Evolutionary conservation across 2,888 invertebrate species (phyloP).

Genomic region (Masnerella sp.): DNA sequence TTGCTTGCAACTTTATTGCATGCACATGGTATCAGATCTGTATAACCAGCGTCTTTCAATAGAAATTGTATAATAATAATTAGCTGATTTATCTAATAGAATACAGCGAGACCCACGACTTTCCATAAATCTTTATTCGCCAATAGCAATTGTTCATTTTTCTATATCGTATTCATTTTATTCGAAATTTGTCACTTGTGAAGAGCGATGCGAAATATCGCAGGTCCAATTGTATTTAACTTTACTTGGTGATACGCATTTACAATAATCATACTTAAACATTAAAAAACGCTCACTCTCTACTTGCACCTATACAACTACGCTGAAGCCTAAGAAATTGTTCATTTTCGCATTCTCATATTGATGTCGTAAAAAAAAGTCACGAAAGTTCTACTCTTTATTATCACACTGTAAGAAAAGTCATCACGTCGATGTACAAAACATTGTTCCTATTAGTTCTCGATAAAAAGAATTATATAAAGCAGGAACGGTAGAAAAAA

Average conservation of each 20-base stretch:
- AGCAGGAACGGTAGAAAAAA: slow-evolving; percentile 30
- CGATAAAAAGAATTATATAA: neutral
- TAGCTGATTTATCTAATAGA: slow-evolving; percentile 52
- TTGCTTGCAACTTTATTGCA: slow-evolving; percentile 42
- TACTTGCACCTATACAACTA: slow-evolving; percentile 60
- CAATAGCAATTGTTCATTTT: neutral
- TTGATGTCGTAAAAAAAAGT: slow-evolving; percentile 33
- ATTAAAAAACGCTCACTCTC: slow-evolving; percentile 54
- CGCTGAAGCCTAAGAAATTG: slow-evolving; percentile 45
- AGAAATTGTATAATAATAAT: slow-evolving; percentile 55
- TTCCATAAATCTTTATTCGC: slow-evolving; percentile 11
- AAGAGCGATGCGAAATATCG: slow-evolving; percentile 20
- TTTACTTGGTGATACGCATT: slow-evolving; percentile 55
- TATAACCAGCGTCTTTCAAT: slow-evolving; percentile 43
- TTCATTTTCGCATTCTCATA: slow-evolving; percentile 33
- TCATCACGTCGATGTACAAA: slow-evolving; percentile 46
- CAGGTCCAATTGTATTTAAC: slow-evolving; percentile 39
- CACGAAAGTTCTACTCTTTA: slow-evolving; percentile 9
- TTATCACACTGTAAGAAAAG: slow-evolving; percentile 53
- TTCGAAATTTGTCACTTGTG: neutral
- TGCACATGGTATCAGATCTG: slow-evolving; percentile 48
- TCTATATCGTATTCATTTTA: neutral
- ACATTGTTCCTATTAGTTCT: neutral
- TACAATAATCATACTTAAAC: slow-evolving; percentile 56
- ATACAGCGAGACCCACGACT: slow-evolving; percentile 45